These are phyloP conservation scores for Polydesmus complanatus DNA, from an alignment of 2,888 invertebrate genomes.

Conservation along the genomic window DNA sequence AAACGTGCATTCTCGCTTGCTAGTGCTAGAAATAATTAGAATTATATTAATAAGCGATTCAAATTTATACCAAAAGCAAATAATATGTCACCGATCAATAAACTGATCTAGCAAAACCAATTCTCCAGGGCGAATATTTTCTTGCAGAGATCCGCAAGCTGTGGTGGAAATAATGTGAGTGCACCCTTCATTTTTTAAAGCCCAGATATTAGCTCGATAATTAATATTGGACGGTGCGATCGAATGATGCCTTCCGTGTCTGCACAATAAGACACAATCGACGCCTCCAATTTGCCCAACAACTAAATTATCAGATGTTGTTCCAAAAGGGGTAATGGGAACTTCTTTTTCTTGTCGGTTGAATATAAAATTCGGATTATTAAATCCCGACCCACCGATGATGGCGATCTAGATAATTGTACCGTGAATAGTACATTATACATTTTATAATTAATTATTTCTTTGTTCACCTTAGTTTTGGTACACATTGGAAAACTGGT, in stretches of 20 bases:
- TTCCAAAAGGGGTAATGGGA: not conserved
- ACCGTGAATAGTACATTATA: too few relatives aligned
- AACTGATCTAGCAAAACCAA: slow-evolving; percentile 67
- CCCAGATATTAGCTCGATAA: slow-evolving; percentile 93
- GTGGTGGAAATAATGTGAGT: slow-evolving; percentile 87
- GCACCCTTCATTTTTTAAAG: slow-evolving; percentile 68
- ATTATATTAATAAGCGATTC: too few relatives aligned
- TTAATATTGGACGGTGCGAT: slow-evolving; percentile 79
- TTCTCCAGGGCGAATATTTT: slow-evolving; percentile 74
- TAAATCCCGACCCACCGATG: not conserved
- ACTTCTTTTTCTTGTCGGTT: not conserved
- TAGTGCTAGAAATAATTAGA: too few relatives aligned
- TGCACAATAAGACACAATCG: not conserved
- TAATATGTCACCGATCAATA: too few relatives aligned
- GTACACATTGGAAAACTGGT: too few relatives aligned
- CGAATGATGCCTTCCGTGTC: slow-evolving; percentile 49
- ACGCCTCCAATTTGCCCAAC: not conserved
- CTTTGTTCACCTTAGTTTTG: too few relatives aligned
- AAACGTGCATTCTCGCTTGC: slow-evolving; percentile 57
- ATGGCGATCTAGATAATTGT: not conserved
- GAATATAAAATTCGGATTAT: too few relatives aligned
- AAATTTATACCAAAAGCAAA: too few relatives aligned
- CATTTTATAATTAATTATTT: too few relatives aligned
- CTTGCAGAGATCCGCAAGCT: slow-evolving; percentile 81
- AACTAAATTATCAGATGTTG: not conserved